phyloP scores from a whole-genome alignment of 23 tunicate genomes.

The Botrylloides violaceus region DNA sequence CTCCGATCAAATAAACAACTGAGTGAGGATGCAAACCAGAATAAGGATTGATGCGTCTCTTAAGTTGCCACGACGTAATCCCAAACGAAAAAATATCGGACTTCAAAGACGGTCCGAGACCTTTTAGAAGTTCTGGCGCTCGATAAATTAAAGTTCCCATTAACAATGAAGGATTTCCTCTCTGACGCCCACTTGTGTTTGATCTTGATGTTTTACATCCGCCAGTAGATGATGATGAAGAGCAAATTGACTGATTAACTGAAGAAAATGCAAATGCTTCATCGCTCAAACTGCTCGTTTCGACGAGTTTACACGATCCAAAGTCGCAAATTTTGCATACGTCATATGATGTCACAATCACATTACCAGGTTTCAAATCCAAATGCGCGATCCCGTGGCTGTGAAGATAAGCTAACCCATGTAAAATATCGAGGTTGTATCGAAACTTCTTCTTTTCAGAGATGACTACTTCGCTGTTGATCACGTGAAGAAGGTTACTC shows the following conservation, averaged over 20 bases:
- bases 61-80: constrained; percentile 89
- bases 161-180: constrained; percentile 30
- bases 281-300: background rate
- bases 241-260: background rate
- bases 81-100: constrained; percentile 73
- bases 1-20: constrained; percentile 56
- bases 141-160: constrained; percentile 80
- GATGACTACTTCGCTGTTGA: constrained; percentile 32
- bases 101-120: constrained; percentile 33
- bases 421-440: constrained; percentile 33
- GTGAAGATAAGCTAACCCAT: constrained; percentile 56
- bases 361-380: constrained; percentile 85
- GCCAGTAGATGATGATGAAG: constrained; percentile 22
- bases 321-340: constrained; percentile 80
- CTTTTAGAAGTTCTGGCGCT: constrained; percentile 79
- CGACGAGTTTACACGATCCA: constrained; percentile 52
- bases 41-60: constrained; percentile 55
- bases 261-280: constrained; percentile 12
- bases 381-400: constrained; percentile 44
- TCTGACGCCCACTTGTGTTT: background rate
- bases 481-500: constrained; percentile 46
- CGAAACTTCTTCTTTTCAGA: constrained; percentile 10
- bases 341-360: constrained; percentile 43
- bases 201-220: background rate
- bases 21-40: constrained; percentile 69